Base-by-base conservation (phyloP, 2,888 invertebrate genomes). In the Aquatica leii region DNA sequence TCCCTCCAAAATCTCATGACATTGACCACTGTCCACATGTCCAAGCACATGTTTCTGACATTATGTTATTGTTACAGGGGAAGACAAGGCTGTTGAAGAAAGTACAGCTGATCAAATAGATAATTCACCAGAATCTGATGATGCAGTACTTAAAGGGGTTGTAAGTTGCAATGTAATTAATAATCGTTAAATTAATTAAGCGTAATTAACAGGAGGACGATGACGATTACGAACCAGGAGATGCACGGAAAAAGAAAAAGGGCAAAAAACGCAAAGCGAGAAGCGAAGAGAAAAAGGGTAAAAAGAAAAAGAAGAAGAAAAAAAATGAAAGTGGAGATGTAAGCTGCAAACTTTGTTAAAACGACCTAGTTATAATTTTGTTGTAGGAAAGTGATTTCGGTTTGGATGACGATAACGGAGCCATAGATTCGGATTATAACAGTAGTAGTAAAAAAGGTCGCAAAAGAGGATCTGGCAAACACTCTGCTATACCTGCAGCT, bases 241-340 rank as follows among this genome's bases (percentile, higher is more conserved):
- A 91, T 82, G 86, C 87, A 53, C 88, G 92, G 74, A 93, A 93
- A 81, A 93, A 94, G 83, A 96, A 96, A 78, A 95, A 96, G 76
- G 95, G 95, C 18, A 97, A 97, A 81, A 97, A 97, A 80, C 87
- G 97, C 77, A 96, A 95, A 84, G 93, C 91, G 56, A 87, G 91
- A 74, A 92, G 94, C 74, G 95, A 95, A 80, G 92, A 93, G 61
- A 94, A 95, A 81, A 95, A 94, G 78, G 95, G 94, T 71, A 94
- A 94, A 80, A 94, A 95, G 83, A 94, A 95, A 83, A 95, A 95
- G 88, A 95, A 95, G 85, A 94, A 94, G 86, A 90, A 93, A 81
- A 95, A 94, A 87, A 93, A 94, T 82, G 95, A 95, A 71, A 95
- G 94, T 81, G 93, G 90, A 76, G 94, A 94, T 79, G 90, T 85